A percentile compares a stretch with the other conserved stretches of the same genome.
Conservation (phyloP, 2,113 vertebrate genomes). For the Microcebus ravelobensis region DNA sequence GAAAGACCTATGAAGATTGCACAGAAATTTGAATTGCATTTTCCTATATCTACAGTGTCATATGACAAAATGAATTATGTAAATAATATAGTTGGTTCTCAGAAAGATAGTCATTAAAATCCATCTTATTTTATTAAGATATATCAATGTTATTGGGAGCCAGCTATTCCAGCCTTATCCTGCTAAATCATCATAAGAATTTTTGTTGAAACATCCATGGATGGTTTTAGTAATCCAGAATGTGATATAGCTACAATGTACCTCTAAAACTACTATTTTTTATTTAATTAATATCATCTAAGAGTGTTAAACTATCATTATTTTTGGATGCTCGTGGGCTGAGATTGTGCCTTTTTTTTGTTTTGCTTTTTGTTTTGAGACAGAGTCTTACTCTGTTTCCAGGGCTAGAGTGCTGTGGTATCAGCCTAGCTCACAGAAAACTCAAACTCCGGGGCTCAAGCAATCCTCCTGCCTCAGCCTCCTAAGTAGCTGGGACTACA, state of each 20-base stretch:
- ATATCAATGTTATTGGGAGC: background rate
- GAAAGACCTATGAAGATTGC: slow-evolving; percentile 40
- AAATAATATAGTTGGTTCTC: slow-evolving; percentile 65
- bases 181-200: slow-evolving; percentile 45
- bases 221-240: slow-evolving; percentile 10
- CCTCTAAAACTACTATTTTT: slow-evolving; percentile 32
- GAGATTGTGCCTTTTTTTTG: background rate
- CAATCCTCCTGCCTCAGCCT: no score
- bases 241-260: background rate
- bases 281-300: slow-evolving; percentile 36
- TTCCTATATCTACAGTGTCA: slow-evolving; percentile 46
- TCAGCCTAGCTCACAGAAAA: no score
- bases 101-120: slow-evolving; percentile 63
- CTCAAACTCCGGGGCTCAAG: no score
- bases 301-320: slow-evolving; percentile 30
- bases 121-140: slow-evolving; percentile 51
- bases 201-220: background rate
- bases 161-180: slow-evolving; percentile 38
- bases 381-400: no score
- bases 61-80: slow-evolving; percentile 63
- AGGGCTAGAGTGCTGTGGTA: no score
- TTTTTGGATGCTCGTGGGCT: background rate
- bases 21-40: slow-evolving; percentile 66
- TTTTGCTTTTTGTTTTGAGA: no score
- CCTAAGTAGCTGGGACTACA: no score